These are phyloP conservation scores for Allophyes oxyacanthae DNA, from an alignment of 2,888 invertebrate genomes.

Conservation along the genomic window DNA sequence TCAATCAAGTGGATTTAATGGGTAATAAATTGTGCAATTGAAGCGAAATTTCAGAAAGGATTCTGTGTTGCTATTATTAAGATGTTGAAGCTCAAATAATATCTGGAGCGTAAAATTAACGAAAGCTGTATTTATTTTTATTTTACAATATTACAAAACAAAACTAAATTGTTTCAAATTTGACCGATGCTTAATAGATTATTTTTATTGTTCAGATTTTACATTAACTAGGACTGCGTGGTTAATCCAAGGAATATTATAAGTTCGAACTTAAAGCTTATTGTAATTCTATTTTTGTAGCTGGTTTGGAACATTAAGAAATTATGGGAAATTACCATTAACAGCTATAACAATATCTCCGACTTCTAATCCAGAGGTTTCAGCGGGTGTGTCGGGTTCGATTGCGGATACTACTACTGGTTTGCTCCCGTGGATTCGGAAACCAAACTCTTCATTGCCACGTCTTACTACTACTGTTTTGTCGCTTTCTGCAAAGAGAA, in stretches of 20 bases:
- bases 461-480: slow-evolving; percentile 95
- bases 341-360: slow-evolving; percentile 98
- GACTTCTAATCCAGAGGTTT: slow-evolving; percentile 96
- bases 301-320: no score
- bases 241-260: no score
- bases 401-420: slow-evolving; percentile 99
- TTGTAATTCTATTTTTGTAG: no score
- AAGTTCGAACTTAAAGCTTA: no score
- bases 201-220: no score
- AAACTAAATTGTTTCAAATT: no score
- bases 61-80: slow-evolving; percentile 6
- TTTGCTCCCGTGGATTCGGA: slow-evolving; percentile 98
- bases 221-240: no score
- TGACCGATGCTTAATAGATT: no score
- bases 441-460: slow-evolving; percentile 97
- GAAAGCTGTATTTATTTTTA: no score
- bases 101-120: slow-evolving; percentile 5
- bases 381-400: slow-evolving; percentile 97
- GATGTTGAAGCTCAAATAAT: background rate
- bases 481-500: slow-evolving; percentile 92
- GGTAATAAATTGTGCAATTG: slow-evolving; percentile 35
- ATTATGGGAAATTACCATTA: slow-evolving; percentile 90
- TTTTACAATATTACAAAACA: no score
- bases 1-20: slow-evolving; percentile 37
- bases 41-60: slow-evolving; percentile 19